Evolutionary conservation across 2,797 vertebrate species (phyloP).

Genomic region (Pygocentrus nattereri): DNA sequence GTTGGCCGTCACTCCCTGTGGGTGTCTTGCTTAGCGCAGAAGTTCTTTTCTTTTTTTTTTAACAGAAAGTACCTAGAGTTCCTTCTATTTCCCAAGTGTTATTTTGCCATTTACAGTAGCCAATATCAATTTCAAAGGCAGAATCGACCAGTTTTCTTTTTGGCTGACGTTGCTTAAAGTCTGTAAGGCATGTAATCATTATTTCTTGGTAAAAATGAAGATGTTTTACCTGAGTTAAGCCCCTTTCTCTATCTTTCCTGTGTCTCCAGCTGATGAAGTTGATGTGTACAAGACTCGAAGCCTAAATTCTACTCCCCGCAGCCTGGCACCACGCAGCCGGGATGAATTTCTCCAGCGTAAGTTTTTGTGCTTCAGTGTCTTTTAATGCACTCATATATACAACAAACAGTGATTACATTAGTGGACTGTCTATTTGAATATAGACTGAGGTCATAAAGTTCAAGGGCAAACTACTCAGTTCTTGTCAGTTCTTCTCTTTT

Average conservation of each 20-base stretch:
- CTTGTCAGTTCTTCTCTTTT: not conserved
- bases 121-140: constrained; percentile 16
- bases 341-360: constrained; percentile 83
- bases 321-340: constrained; percentile 64
- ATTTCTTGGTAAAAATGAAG: not conserved
- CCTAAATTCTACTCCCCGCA: constrained; percentile 38
- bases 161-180: not conserved
- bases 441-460: constrained; percentile 35
- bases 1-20: not conserved
- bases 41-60: not conserved
- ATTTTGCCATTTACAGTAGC: constrained; percentile 62
- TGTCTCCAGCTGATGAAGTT: constrained; percentile 73
- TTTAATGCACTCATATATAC: constrained; percentile 18
- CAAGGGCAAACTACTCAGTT: too few species aligned
- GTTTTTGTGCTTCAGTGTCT: constrained; percentile 57
- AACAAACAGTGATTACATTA: not conserved
- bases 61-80: constrained; percentile 52
- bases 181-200: not conserved
- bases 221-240: not conserved
- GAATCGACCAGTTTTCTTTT: not conserved
- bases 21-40: not conserved
- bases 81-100: constrained; percentile 40
- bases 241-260: constrained; percentile 39
- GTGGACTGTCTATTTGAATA: not conserved
- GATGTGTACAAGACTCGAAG: constrained; percentile 71